phyloP scores from a whole-genome alignment of 2,113 vertebrate genomes.

The Camelus dromedarius region DNA sequence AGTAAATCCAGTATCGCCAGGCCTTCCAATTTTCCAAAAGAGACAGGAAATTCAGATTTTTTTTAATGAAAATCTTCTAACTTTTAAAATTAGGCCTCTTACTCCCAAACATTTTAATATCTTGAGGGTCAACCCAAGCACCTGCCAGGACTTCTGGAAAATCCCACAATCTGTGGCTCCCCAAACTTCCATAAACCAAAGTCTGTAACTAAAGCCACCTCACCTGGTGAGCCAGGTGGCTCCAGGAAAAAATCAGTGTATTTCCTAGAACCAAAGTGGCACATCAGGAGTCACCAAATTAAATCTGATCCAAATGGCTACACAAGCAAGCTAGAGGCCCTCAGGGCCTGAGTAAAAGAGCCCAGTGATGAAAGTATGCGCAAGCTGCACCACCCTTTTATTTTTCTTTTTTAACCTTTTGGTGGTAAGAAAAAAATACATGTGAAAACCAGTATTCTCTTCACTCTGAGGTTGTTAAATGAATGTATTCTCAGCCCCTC shows the following conservation, averaged over 20 bases:
- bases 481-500: slow-evolving; percentile 17
- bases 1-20: rapidly evolving
- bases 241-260: not conserved
- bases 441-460: slow-evolving; percentile 65
- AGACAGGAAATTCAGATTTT: not conserved
- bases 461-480: slow-evolving; percentile 57
- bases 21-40: not conserved
- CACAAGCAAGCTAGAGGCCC: not conserved
- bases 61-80: not conserved
- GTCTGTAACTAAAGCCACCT: not conserved
- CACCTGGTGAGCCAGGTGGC: not conserved
- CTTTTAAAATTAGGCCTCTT: not conserved
- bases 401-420: not conserved
- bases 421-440: slow-evolving; percentile 59
- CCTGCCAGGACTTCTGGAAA: slow-evolving; percentile 45
- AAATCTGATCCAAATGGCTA: slow-evolving; percentile 32
- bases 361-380: not conserved
- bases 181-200: not conserved
- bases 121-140: not conserved
- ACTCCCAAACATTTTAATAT: not conserved
- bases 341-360: not conserved
- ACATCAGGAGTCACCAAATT: not conserved
- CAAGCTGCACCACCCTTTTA: not conserved
- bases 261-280: not conserved
- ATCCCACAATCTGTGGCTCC: not conserved